These are phyloP conservation scores for Drosophila bocki DNA, from an alignment of 1,140 invertebrate genomes.

Conservation along the genomic window DNA sequence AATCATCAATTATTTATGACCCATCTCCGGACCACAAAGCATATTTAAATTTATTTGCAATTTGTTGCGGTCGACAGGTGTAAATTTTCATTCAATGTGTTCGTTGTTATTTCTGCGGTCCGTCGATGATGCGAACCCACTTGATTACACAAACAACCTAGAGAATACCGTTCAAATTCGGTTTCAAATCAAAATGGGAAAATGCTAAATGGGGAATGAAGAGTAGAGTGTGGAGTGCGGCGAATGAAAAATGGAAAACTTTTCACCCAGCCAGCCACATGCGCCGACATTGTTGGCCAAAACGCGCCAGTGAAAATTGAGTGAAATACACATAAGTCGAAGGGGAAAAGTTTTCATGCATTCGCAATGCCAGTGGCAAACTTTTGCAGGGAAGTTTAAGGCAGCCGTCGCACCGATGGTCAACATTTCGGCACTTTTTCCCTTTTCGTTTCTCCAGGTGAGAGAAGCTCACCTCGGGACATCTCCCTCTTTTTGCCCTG, in stretches of 20 bases:
- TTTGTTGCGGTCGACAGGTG: constrained; percentile 40
- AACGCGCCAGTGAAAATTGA: constrained; percentile 38
- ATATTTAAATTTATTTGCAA: constrained; percentile 52
- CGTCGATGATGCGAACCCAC: constrained; percentile 19
- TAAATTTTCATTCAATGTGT: constrained; percentile 35
- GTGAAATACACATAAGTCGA: constrained; percentile 31
- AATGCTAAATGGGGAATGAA: background rate
- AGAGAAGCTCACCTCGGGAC: constrained; percentile 9
- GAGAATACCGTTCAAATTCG: background rate
- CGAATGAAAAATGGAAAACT: constrained; percentile 25
- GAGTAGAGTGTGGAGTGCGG: background rate
- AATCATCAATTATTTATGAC: constrained; percentile 48
- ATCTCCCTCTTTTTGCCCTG: background rate
- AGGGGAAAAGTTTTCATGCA: constrained; percentile 41
- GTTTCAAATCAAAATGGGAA: constrained; percentile 32
- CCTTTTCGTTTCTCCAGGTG: constrained; percentile 12
- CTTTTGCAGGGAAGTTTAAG: constrained; percentile 33
- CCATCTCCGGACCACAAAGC: constrained; percentile 37
- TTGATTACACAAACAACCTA: constrained; percentile 15
- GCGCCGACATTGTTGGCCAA: constrained; percentile 41
- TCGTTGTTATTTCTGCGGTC: constrained; percentile 25
- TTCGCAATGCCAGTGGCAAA: constrained; percentile 32
- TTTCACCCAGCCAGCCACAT: constrained; percentile 14
- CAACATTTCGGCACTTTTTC: constrained; percentile 29
- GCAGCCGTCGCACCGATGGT: constrained; percentile 20